Base-by-base conservation (phyloP, 2,797 vertebrate species). In the Myiothlypis chrysogaster region DNA sequence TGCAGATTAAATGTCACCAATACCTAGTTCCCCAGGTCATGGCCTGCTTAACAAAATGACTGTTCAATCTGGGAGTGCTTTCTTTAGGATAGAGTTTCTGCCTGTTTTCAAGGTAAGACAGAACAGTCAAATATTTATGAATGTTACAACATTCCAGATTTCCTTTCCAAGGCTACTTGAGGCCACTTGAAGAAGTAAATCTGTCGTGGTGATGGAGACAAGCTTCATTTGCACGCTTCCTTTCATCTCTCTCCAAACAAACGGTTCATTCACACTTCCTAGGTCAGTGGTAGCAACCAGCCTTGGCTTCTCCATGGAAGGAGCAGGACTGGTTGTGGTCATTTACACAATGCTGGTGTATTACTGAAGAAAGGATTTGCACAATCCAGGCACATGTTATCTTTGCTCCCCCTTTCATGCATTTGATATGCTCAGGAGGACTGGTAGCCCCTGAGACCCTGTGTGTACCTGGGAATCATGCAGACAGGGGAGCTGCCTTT, bases 51-150 rank as follows among this genome's bases (percentile, higher is more conserved):
- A 95, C 89, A 93, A 95, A 97, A 96, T 97, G 94, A 95, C 94
- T 92, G 92, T 89, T 95, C 95, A 94, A 10, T 93, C 79, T 65
- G 59, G 57, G 65, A 89, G 69, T 95, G 92, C 94, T 95, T 97
- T 97, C 95, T 92, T 97, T 95, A 91, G 93, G 94, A 92, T 95
- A 95, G 65, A 34, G 84, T 97, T 96, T 96, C 96, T 96, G 94
- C 92, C 95, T 96, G 95, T 93, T 95, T 97, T 97, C 92, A 94
- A 96, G 94, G 94, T 96, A 96, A 94, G 95, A 95, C 96, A 96
- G 96, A 96, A 81, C 87, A 93, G 93, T 95, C 96, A 97, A 97
- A 97, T 97, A 97, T 97, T 96, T 96, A 94, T 94, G 94, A 91
- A 96, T 71, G 84, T 95, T 97, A 94, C 95, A 93, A 75, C 95